These are phyloP conservation scores for Frieseomelitta varia DNA, from an alignment of 1,140 invertebrate genomes.

Conservation along the genomic window DNA sequence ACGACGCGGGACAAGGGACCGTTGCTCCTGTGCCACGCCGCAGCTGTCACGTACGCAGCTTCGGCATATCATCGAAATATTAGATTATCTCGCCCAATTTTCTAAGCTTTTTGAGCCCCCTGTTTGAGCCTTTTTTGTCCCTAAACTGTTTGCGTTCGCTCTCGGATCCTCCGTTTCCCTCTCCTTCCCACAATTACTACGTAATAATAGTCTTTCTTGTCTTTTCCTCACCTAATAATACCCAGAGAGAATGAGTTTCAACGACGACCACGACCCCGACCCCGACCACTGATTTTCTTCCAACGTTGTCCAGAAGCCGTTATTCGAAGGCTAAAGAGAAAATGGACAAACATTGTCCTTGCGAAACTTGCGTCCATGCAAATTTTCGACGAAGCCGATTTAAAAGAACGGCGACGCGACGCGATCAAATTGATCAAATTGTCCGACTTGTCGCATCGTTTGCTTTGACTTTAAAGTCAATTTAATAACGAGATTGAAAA, in stretches of 20 bases:
- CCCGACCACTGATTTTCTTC: no score
- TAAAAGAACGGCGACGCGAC: no score
- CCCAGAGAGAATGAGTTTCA: no score
- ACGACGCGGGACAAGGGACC: constrained; percentile 72
- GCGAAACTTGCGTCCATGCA: neutral
- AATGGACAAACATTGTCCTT: neutral
- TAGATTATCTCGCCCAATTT: constrained; percentile 75
- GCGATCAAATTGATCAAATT: neutral
- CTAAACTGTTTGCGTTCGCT: no score
- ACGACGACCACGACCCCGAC: no score
- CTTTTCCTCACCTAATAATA: no score
- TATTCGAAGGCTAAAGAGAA: neutral
- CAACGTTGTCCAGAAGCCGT: neutral
- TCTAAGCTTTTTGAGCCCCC: constrained; percentile 2
- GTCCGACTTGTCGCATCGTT: no score
- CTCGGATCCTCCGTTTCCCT: no score
- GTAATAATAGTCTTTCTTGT: no score
- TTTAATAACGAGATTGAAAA: no score
- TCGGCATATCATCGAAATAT: constrained; percentile 81
- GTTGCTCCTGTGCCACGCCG: constrained; percentile 72
- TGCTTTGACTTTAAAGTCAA: neutral
- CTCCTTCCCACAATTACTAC: no score
- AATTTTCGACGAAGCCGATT: neutral
- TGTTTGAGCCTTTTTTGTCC: no score
- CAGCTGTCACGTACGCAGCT: constrained; percentile 78